These are phyloP conservation scores for Ametastegia equiseti DNA, from an alignment of 2,888 invertebrate genomes.

Conservation along the genomic window DNA sequence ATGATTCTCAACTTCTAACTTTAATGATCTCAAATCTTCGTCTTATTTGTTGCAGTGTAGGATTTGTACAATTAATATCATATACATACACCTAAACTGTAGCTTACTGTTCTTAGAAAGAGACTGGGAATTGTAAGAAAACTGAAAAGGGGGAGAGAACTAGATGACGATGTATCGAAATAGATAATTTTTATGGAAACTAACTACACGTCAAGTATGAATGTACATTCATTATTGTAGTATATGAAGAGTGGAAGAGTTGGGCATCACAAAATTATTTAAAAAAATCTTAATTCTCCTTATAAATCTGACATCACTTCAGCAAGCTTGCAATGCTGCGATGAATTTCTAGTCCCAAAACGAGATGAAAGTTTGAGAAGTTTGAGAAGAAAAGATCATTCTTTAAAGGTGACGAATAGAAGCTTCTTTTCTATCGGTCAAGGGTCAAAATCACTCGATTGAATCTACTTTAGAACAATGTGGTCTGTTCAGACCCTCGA, in stretches of 20 bases:
- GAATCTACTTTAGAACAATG: too few relatives aligned
- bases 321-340: too few relatives aligned
- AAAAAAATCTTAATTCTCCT: background rate
- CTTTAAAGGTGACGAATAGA: too few relatives aligned
- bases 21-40: background rate
- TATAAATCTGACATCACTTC: background rate
- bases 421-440: too few relatives aligned
- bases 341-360: background rate
- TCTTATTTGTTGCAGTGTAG: background rate
- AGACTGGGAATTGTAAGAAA: background rate
- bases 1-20: background rate
- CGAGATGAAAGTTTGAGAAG: background rate
- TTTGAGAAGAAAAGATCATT: too few relatives aligned
- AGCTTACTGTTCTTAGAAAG: background rate
- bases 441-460: too few relatives aligned
- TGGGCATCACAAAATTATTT: background rate
- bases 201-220: background rate
- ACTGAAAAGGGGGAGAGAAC: background rate
- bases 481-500: too few relatives aligned
- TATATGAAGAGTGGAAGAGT: background rate
- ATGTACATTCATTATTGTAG: background rate
- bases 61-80: background rate
- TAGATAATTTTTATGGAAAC: background rate
- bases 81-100: conserved; percentile 20
- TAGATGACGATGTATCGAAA: background rate